A percentile compares a stretch with the other conserved stretches of the same genome.
Evolutionary conservation across 2,888 invertebrate species (phyloP).

Genomic region (Heliothis peltigera): DNA sequence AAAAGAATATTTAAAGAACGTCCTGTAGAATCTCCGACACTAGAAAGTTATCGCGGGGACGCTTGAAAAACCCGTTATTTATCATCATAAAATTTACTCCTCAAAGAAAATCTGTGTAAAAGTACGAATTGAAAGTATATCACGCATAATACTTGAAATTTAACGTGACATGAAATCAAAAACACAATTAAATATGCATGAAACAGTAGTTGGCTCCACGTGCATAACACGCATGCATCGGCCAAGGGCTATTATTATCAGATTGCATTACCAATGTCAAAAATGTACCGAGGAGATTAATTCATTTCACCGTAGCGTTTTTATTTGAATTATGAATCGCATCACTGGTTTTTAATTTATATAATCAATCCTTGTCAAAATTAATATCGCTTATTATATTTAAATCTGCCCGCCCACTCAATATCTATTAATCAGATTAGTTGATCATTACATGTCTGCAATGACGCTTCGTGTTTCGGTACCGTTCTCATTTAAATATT

Average conservation of each 20-base stretch:
- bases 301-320: neutral
- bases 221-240: constrained; percentile 2
- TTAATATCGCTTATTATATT: constrained; percentile 35
- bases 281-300: constrained; percentile 4
- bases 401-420: constrained; percentile 23
- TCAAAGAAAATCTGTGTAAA: neutral
- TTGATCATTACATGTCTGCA: constrained; percentile 24
- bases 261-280: neutral
- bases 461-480: constrained; percentile 16
- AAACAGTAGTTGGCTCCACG: neutral
- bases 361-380: constrained; percentile 27
- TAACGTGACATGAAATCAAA: constrained; percentile 7
- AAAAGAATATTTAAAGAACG: constrained; percentile 15
- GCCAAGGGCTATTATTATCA: neutral
- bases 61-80: constrained; percentile 2
- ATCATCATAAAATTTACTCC: neutral
- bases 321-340: constrained; percentile 22
- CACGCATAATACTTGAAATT: constrained; percentile 4
- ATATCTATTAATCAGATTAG: constrained; percentile 34
- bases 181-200: constrained; percentile 4
- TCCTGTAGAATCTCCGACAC: constrained; percentile 1
- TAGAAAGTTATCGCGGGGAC: neutral
- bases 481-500: constrained; percentile 29
- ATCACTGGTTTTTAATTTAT: constrained; percentile 24
- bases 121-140: constrained; percentile 5